Evolutionary conservation across 2,888 invertebrate species (phyloP).

Genomic region (Tromatobia lineatoria): DNA sequence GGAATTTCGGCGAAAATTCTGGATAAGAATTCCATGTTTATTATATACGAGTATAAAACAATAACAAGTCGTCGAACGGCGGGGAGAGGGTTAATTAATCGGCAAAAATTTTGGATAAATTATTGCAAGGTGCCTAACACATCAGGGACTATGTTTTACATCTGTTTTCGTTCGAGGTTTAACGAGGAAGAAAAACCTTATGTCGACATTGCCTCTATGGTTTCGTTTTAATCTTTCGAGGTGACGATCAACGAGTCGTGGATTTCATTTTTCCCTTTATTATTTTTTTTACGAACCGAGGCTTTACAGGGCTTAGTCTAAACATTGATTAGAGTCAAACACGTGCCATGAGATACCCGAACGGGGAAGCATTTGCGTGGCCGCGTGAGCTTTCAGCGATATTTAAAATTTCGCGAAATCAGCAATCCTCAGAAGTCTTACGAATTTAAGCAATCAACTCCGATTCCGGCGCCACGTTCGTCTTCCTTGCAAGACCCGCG

Average conservation of each 20-base stretch:
- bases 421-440: not conserved
- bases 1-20: conserved; percentile 51
- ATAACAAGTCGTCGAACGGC: conserved; percentile 62
- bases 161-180: conserved; percentile 48
- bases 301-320: conserved; percentile 32
- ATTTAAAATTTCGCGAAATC: not conserved
- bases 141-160: conserved; percentile 60
- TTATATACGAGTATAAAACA: conserved; percentile 69
- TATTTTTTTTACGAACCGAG: conserved; percentile 35
- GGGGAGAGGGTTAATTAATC: conserved; percentile 32
- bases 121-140: conserved; percentile 63
- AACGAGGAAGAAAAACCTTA: conserved; percentile 59
- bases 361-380: conserved; percentile 32
- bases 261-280: conserved; percentile 14
- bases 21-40: conserved; percentile 61
- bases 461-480: conserved; percentile 9
- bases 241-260: conserved; percentile 11
- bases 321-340: conserved; percentile 50
- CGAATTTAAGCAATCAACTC: conserved; percentile 5
- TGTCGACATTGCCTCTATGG: conserved; percentile 23
- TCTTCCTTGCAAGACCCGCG: conserved; percentile 4
- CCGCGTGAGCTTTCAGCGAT: conserved; percentile 23
- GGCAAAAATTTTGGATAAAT: conserved; percentile 47
- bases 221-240: conserved; percentile 31
- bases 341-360: conserved; percentile 47